phyloP scores from a whole-genome alignment of 2,797 vertebrate species.

The Taenioides sp. region DNA sequence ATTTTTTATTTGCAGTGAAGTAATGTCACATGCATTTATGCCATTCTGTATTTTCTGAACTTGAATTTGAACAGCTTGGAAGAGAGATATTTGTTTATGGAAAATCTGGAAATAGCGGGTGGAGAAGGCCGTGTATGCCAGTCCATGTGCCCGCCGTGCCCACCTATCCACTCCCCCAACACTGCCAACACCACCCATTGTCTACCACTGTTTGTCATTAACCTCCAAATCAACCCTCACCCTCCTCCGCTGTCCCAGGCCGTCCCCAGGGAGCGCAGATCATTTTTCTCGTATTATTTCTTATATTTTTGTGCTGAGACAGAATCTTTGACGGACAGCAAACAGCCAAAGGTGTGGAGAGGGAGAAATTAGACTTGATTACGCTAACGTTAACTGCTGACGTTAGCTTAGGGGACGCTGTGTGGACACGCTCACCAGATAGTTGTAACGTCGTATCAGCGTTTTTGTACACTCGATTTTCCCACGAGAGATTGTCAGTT shows the following conservation, averaged over 20 bases:
- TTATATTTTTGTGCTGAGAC: constrained; percentile 76
- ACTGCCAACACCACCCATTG: constrained; percentile 77
- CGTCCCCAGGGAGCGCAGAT: constrained; percentile 85
- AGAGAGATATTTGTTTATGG: too few species aligned
- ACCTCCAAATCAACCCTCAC: constrained; percentile 87
- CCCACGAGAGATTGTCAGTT: constrained; percentile 20
- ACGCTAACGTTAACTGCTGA: constrained; percentile 26
- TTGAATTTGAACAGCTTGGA: too few species aligned
- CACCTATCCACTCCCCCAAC: constrained; percentile 56
- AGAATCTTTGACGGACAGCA: constrained; percentile 69
- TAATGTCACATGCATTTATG: too few species aligned
- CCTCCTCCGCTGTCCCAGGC: constrained; percentile 80
- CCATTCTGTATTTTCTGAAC: too few species aligned
- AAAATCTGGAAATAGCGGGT: constrained; percentile 27
- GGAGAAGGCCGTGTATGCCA: constrained; percentile 80
- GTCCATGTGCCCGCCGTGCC: constrained; percentile 83
- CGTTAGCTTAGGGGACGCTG: constrained; percentile 15
- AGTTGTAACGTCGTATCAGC: constrained; percentile 18
- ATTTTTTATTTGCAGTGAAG: too few species aligned
- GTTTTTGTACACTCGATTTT: constrained; percentile 5
- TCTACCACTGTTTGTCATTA: constrained; percentile 88
- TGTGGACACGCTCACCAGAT: constrained; percentile 19
- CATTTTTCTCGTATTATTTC: constrained; percentile 72
- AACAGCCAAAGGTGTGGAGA: constrained; percentile 48
- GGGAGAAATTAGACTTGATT: constrained; percentile 56